Evolutionary conservation across 1,140 invertebrate species (phyloP), one percentile per base, ranked within the genome.

Genomic region (Notospermus geniculatus): DNA sequence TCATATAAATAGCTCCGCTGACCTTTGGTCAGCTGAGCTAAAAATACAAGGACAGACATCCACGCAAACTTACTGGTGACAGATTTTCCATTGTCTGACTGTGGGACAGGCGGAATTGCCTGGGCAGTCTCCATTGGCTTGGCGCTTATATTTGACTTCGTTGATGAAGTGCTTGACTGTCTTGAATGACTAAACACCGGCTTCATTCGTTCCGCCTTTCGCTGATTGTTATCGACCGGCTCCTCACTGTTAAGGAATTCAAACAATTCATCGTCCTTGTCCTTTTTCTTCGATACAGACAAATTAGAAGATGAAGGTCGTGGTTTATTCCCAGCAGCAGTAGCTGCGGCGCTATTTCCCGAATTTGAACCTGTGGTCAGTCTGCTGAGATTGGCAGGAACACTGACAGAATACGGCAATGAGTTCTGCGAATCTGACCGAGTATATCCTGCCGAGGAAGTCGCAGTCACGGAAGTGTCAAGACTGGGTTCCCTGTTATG

Each of bases 221-320:
- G 19, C 22, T 23, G 46, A 28, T 56, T 30, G 50, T 29, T 30
- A 25, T 29, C 22, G n/a, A 66, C 36, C n/a, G 71, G 63, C 22
- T 77, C 75, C 55, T 68, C 71, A 56, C 76, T 78, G 62, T 84
- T 83, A 9, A 84, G 64, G 72, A 82, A 84, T 56, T 82, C 76
- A 72, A 84, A 79, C 41, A 84, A 65, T 17, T 81, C 80, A 57
- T 80, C 79, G 66, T 87, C 74, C 77, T 83, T 63, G 87, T 75
- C 71, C 23, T 71, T 59, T 64, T 65, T 22, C n/a, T 45, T 32
- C 36, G 59, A 15, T 45, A 59, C 36, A 25, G 39, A 30, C 1
- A 15, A n/a, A 23, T 50, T 50, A 23, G 46, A 50, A 50, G 9
- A 23, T 19, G 25, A 28, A 52, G 27, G 22, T 17, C 23, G 9